These are phyloP conservation scores for Apis florea DNA, from an alignment of 1,140 invertebrate species.

Conservation along the genomic window DNA sequence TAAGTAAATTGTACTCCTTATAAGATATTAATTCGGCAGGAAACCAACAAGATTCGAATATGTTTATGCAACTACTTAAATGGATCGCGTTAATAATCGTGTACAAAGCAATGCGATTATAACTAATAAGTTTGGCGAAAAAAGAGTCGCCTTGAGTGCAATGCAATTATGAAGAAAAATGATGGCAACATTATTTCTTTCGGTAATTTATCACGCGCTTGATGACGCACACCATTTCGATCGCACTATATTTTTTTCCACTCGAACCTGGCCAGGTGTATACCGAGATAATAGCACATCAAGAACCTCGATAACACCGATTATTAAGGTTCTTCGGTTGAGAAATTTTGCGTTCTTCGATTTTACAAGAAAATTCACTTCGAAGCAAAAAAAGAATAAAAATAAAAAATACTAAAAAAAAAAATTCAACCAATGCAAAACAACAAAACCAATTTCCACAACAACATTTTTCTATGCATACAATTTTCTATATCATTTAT, in stretches of 20 bases:
- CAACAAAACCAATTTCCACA: no score
- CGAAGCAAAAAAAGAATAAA: no score
- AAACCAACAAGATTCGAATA: background rate
- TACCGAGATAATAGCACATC: background rate
- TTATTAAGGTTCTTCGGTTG: background rate
- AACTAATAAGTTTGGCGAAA: conserved; percentile 6
- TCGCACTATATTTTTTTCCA: conserved; percentile 6
- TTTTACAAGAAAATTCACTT: no score
- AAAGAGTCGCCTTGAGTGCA: background rate
- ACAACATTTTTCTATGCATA: no score
- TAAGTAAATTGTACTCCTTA: no score
- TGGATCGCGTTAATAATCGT: background rate
- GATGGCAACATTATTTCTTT: conserved; percentile 7
- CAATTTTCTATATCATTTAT: no score
- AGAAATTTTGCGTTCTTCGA: background rate
- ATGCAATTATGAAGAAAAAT: conserved; percentile 12
- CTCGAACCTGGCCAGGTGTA: background rate
- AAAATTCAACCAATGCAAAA: no score
- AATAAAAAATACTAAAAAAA: no score
- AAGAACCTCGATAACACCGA: background rate
- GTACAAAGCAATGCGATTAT: background rate
- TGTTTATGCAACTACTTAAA: conserved; percentile 3
- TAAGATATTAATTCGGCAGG: background rate
- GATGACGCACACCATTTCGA: conserved; percentile 21
- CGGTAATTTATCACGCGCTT: conserved; percentile 20